Base-by-base conservation (phyloP, 1,140 invertebrate species). In the Brachionus manjavacas region DNA sequence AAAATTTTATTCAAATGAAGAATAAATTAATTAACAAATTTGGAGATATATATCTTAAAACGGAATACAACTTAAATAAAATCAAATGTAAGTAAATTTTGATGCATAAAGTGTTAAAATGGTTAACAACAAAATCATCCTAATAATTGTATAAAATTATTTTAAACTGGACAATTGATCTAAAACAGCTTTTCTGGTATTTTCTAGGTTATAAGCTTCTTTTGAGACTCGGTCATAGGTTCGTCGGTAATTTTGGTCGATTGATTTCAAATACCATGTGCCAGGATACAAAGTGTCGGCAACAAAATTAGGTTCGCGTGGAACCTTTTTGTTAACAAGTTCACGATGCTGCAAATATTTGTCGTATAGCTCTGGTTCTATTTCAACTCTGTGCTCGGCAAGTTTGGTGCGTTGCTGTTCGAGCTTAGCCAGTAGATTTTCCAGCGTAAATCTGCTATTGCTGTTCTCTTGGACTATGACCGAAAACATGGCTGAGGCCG, bases 401-500 rank as follows among this genome's bases (percentile, higher is more conserved):
- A 83, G 39, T 4, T 60, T 52, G 7, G 7, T 52, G 2, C 46
- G 12, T 11, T 49, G 60, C 25, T 41, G 12, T 70, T 72, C 60
- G 11, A 83, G 23, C 3, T 31, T 55, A 23, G 41, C 2, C 49
- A 68, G 23, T 35, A 83, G 16, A n/a, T 55, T 52, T 9, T 49
- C 43, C 7, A 83, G 39, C 16, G 60, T 83, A 83, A 83, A 83
- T 35, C 39, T 14, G 16, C 4, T 16, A n/a, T 68, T 68, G 14
- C 23, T 31, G 43, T 64, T 55, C 46, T 84, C 68, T 23, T 23
- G 9, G 14, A 72, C 25, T n/a, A 64, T 39, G 9, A 99, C 90
- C 0, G 96, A 97, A 88, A 94, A 99, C 94, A 99, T 95, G 1
- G 95, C 94, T 0, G 97, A 94, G 14, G 96, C 95, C 8, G 97